phyloP scores from a whole-genome alignment of 2,888 invertebrate genomes.

The Pharmacophagus antenor region DNA sequence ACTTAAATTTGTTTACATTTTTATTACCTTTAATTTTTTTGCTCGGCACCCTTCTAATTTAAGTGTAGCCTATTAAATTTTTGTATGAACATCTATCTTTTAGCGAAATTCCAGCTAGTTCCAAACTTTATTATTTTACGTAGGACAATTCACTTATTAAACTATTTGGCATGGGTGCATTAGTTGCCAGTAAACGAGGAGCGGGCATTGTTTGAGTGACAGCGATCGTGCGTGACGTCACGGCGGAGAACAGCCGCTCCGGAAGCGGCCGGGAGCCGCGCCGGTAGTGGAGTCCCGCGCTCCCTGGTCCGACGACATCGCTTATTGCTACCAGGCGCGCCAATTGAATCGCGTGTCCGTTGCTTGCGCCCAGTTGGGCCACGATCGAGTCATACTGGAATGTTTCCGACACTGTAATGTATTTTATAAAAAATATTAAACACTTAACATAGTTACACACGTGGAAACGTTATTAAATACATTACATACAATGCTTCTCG shows the following conservation, averaged over 20 bases:
- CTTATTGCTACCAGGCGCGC: conserved; percentile 69
- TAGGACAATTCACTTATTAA: neutral
- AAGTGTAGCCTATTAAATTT: too few species aligned
- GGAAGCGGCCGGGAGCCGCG: conserved; percentile 62
- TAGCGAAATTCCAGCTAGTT: too few species aligned
- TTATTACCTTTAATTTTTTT: too few species aligned
- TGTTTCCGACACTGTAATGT: conserved; percentile 51
- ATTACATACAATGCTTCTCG: conserved; percentile 47
- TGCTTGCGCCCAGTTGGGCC: conserved; percentile 57
- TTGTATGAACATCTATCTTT: too few species aligned
- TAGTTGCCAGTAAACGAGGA: conserved; percentile 11
- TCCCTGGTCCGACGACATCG: conserved; percentile 60
- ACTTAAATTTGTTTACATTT: too few species aligned
- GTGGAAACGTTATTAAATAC: conserved; percentile 34
- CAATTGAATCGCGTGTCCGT: conserved; percentile 78
- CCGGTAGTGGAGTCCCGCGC: conserved; percentile 59
- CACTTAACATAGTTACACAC: conserved; percentile 23
- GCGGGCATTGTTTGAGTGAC: conserved; percentile 39
- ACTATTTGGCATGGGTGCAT: conserved; percentile 1
- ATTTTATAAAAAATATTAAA: conserved; percentile 37
- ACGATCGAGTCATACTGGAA: conserved; percentile 53
- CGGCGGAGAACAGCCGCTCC: conserved; percentile 54
- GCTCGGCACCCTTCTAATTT: too few species aligned
- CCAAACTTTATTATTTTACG: too few species aligned
- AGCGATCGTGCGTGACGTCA: conserved; percentile 51